Percentiles rank a stretch among this genome's conserved stretches.
These are phyloP conservation scores for Stictocephala bisonia DNA, from an alignment of 2,888 invertebrate genomes.

Conservation along the genomic window DNA sequence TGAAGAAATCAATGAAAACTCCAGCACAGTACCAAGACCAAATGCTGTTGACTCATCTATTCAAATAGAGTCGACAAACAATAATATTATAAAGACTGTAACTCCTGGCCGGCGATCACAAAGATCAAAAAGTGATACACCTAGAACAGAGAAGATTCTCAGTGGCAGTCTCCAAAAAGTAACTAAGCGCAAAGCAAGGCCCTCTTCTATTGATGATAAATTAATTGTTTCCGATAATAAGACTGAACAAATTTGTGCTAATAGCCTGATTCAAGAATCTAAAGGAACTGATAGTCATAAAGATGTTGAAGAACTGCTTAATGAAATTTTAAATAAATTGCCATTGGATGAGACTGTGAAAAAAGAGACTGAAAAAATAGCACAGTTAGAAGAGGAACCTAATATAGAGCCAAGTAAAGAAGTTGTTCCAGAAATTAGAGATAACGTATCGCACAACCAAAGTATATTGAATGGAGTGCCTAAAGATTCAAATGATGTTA, in stretches of 20 bases:
- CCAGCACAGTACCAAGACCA: background rate
- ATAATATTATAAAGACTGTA: background rate
- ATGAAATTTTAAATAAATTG: background rate
- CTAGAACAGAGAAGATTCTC: background rate
- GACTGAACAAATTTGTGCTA: background rate
- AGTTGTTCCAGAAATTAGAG: too few relatives aligned
- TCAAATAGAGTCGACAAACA: background rate
- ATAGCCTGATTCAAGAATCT: background rate
- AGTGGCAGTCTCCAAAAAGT: background rate
- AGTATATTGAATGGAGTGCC: too few relatives aligned
- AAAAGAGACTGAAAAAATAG: too few relatives aligned
- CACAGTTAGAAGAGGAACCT: too few relatives aligned
- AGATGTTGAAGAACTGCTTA: background rate
- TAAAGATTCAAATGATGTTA: too few relatives aligned
- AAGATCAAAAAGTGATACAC: slow-evolving; percentile 1
- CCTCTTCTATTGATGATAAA: slow-evolving; percentile 27
- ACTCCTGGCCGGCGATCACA: background rate
- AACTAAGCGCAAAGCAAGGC: background rate
- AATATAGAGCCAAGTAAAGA: too few relatives aligned
- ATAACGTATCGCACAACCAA: too few relatives aligned
- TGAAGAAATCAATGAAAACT: background rate
- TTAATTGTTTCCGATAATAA: background rate
- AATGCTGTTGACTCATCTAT: background rate
- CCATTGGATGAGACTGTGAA: too few relatives aligned
- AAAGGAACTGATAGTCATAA: background rate